Base-by-base conservation (phyloP, 1,140 invertebrate genomes). In the Tachypleus tridentatus region DNA sequence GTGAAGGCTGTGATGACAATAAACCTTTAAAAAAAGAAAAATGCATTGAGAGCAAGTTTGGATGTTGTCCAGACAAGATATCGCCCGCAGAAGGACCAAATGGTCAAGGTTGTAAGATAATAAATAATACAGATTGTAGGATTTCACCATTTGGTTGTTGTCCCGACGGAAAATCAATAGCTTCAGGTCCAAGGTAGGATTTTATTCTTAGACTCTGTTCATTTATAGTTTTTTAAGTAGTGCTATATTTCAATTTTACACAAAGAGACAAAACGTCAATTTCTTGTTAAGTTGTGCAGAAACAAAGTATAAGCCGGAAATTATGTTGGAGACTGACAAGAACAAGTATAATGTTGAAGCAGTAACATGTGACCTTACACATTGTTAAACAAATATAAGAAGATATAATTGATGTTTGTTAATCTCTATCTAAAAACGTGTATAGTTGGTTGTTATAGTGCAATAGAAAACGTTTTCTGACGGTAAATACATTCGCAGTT, bases 61-160 rank as follows among this genome's bases (percentile, higher is more conserved):
- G 85, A 8, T 87, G 85, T 69, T 87, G 86, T 74, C 81, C 80
- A 0, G 84, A 87, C 72, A 78, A 79, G 0, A 72, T 78, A 29
- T 81, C 76, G n/a, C 69, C 79, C 9, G 78, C 67, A 8, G 85
- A 9, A 7, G 70, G 68, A 5, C 51, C 52, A 4, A 63, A 5
- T 87, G 91, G 3, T 77, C 81, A 52, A 68, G 92, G 92, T 56
- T 67, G 66, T 52, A n/a, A 58, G 65, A 72, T 82, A 86, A 3
- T 83, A 82, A 3, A 87, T 80, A 54, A 50, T 51, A n/a, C 29
- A 8, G 51, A 67, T 5, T 93, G 90, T 73, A 74, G 91, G 47
- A 81, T 81, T 5, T 78, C 82, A 9, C 58, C 64, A 3, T 89
- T 85, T 74, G 93, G 93, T 48, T 98, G 95, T 75, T 98, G 96